Evolutionary conservation across 2,113 vertebrate species (phyloP).

Genomic region (Syrmaticus mikado): DNA sequence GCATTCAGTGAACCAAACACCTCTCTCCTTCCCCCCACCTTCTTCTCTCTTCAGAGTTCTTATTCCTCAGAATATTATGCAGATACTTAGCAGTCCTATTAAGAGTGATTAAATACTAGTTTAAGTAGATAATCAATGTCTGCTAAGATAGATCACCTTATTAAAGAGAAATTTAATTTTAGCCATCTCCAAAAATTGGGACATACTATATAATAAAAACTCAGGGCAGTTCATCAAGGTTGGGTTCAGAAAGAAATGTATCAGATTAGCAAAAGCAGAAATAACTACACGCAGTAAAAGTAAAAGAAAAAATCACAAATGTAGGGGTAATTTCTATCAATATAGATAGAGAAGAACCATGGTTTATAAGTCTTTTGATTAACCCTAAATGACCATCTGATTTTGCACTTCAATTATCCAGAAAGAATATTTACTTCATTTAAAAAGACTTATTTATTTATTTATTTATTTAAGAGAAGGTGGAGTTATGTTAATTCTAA

Average conservation of each 20-base stretch:
- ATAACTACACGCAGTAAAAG: background rate
- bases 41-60: background rate
- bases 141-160: conserved; percentile 56
- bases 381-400: background rate
- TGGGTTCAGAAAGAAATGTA: background rate
- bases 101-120: conserved; percentile 48
- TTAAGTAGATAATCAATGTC: conserved; percentile 63
- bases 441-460: background rate
- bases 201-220: conserved; percentile 7
- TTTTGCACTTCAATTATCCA: conserved; percentile 14
- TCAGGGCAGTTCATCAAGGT: conserved; percentile 13
- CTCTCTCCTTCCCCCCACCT: background rate
- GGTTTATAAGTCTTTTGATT: background rate
- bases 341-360: background rate
- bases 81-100: conserved; percentile 22
- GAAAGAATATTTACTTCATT: background rate
- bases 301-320: background rate
- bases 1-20: background rate
- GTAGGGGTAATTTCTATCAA: background rate
- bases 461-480: background rate
- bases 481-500: background rate
- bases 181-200: background rate
- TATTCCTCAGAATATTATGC: background rate
- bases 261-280: background rate
- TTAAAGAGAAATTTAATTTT: conserved; percentile 58